Percentiles rank a stretch among this genome's conserved stretches.
Evolutionary conservation across 2,113 vertebrate species (phyloP).

Genomic region (Callorhinus ursinus): DNA sequence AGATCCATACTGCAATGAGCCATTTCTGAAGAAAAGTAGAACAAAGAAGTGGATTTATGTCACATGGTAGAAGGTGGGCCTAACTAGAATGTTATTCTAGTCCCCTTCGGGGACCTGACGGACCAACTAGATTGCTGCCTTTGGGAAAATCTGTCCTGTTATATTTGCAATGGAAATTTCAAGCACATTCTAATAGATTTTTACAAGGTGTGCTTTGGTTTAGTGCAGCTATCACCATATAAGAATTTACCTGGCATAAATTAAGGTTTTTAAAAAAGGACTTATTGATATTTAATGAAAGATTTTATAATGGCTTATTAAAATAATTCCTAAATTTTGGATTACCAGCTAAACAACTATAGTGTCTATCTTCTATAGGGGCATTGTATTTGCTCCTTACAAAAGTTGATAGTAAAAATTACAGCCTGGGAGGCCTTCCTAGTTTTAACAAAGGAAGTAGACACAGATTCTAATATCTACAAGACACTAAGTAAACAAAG

Average conservation of each 20-base stretch:
- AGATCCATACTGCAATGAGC: neutral
- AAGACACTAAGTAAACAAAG: slow-evolving; percentile 37
- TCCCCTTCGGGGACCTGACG: neutral
- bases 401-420: slow-evolving; percentile 1
- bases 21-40: neutral
- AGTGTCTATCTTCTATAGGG: neutral
- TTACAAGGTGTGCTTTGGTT: slow-evolving; percentile 25
- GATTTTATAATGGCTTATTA: slow-evolving; percentile 36
- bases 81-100: neutral
- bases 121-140: neutral
- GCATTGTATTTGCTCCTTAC: neutral
- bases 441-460: slow-evolving; percentile 2
- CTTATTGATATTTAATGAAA: slow-evolving; percentile 48
- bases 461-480: slow-evolving; percentile 30
- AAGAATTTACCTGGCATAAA: slow-evolving; percentile 44
- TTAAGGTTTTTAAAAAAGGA: neutral
- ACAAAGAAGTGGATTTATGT: neutral
- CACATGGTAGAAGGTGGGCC: neutral
- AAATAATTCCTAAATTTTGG: neutral
- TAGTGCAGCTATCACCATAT: slow-evolving; percentile 13
- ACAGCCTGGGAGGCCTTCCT: neutral
- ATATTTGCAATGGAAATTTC: slow-evolving; percentile 15
- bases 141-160: neutral
- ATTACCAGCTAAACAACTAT: neutral
- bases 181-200: neutral